These are phyloP conservation scores for Thalassaphorura encarpata DNA, from an alignment of 1,140 invertebrate species.

Conservation along the genomic window DNA sequence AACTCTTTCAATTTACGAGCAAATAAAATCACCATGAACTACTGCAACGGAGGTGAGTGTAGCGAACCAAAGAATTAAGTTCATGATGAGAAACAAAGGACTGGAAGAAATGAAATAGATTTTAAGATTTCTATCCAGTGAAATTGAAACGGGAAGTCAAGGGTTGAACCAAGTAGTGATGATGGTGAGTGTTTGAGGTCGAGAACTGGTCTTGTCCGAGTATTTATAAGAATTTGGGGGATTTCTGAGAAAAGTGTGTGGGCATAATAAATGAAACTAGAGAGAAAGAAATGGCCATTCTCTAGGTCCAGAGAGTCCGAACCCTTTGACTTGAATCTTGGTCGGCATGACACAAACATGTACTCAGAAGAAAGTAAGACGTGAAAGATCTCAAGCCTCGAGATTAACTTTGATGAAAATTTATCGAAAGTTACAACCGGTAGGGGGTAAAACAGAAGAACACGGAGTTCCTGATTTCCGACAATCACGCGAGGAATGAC, in stretches of 20 bases:
- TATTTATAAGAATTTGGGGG: not conserved
- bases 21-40: constrained; percentile 5
- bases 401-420: constrained; percentile 28
- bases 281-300: not conserved
- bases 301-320: not conserved
- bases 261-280: constrained; percentile 12
- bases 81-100: not conserved
- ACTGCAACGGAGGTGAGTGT: not conserved
- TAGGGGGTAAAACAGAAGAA: constrained; percentile 13
- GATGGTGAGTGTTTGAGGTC: not conserved
- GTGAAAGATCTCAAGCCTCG: not conserved
- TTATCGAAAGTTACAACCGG: constrained; percentile 18
- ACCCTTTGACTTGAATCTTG: not conserved
- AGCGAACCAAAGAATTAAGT: not conserved
- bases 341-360: no score
- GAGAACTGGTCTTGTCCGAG: not conserved
- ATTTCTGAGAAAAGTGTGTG: not conserved
- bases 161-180: not conserved
- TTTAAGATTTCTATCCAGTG: not conserved
- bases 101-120: no score
- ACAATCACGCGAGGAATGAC: no score
- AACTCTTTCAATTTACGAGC: not conserved
- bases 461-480: no score
- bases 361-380: constrained; percentile 2
- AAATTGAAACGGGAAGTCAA: not conserved